Evolutionary conservation across 2,113 vertebrate species (phyloP), one percentile per base, ranked within the genome.

Genomic region (Tonatia bakeri): DNA sequence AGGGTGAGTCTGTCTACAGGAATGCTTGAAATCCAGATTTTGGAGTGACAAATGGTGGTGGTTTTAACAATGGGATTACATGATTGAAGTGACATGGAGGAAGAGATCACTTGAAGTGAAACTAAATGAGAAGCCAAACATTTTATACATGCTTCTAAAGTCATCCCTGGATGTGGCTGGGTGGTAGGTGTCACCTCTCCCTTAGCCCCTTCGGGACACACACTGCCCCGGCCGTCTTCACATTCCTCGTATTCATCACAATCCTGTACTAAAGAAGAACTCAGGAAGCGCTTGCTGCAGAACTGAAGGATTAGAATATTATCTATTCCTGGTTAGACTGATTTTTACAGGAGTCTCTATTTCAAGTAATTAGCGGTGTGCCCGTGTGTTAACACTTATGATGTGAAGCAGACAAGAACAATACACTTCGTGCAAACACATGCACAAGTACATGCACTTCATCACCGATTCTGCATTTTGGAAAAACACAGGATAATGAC

Each of bases 401-500:
- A 20, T 75, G 0, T 50, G 89, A 67, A 38, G 70, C 24, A 84
- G 45, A 67, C 16, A 52, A 85, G 36, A 61, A 26, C 7, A 94
- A 22, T 54, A 28, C 11, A 86, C 5, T 79, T 47, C 20, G 33
- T 24, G 54, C 28, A 92, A 47, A 79, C 33, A 59, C 16, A 54
- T 17, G 69, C 22, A 52, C 22, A 70, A 14, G 70, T 59, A 75
- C 24, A 65, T 12, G n/a, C 4, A 5, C 8, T 38, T 54, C 50
- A 70, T 8, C 36, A 26, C 64, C 52, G 59, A 70, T 64, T 54
- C 83, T 97, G 56, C 70, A 82, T 88, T 98, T 97, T 95, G 79
- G 83, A 87, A 98, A 97, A 97, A 69, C 96, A 97, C 54, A 97
- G 26, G 82, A 92, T 91, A 98, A 98, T 96, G 95, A 98, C 96